Base-by-base conservation (phyloP, 2,888 invertebrate genomes). In the Drosophila fulvimacula region DNA sequence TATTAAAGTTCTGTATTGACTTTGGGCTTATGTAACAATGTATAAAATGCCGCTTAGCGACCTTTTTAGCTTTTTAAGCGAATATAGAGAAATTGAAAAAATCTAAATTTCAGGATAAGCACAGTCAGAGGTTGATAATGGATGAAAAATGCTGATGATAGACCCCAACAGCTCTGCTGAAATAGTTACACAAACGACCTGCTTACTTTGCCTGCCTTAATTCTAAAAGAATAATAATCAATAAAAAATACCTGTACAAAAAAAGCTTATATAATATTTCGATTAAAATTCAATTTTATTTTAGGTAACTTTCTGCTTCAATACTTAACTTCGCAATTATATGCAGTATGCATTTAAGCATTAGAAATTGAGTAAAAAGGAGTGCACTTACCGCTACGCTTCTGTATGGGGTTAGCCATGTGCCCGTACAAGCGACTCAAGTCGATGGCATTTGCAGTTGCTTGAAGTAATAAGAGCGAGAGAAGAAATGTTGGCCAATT, bases 351-450 rank as follows among this genome's bases (percentile, higher is more conserved):
- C 21, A 24, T n/a, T n/a, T n/a, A n/a, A n/a, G n/a, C n/a, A n/a
- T n/a, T n/a, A 5, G 3, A 11, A 19, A 15, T 13, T 4, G 9
- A 32, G 24, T 17, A 10, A 13, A 24, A 2, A n/a, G 10, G 9
- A 10, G 5, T 49, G 13, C 6, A 91, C 92, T 92, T 91, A 93
- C 93, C 93, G 76, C 89, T 90, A 27, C 93, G 86, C 69, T 93
- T 93, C 73, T 92, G 92, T 60, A 93, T 78, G 70, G 91, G 91
- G 70, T 90, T 91, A 41, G 90, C 91, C 88, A 94, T 93, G 91
- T 96, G 96, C 19, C 96, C 96, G 90, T 97, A 97, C 64, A 97
- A 94, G 75, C 96, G 95, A 93, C 95, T 96, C 84, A 97, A 94
- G 93, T 97, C 97, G 83, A 97, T 95, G 77, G 91, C 91, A 62